Evolutionary conservation across 1,140 invertebrate species (phyloP).

Genomic region (Dendrolimus kikuchii): DNA sequence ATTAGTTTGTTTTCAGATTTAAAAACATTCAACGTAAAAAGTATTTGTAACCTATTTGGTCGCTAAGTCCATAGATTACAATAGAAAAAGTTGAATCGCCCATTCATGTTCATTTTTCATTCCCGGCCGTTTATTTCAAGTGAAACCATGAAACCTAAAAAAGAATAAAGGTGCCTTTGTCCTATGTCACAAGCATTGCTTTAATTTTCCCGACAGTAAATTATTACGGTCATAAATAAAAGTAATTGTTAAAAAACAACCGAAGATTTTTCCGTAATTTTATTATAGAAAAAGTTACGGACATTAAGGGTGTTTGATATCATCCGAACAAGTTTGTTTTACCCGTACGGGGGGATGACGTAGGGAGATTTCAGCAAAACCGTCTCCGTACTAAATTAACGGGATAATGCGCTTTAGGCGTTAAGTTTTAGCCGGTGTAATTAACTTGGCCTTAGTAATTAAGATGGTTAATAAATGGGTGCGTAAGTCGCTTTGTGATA

Average conservation of each 20-base stretch:
- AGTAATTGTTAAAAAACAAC: constrained; percentile 55
- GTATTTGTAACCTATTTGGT: no score
- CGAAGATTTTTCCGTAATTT: constrained; percentile 59
- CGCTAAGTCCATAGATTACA: no score
- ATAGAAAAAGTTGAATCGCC: neutral
- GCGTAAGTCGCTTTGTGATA: constrained; percentile 64
- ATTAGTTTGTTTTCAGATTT: no score
- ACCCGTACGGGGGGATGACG: constrained; percentile 43
- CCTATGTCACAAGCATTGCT: constrained; percentile 36
- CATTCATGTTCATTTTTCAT: constrained; percentile 1
- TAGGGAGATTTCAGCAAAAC: constrained; percentile 53
- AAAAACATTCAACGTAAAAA: no score
- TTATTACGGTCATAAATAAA: constrained; percentile 61
- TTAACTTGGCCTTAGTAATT: constrained; percentile 66
- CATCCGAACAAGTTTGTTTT: constrained; percentile 34
- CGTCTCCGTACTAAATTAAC: constrained; percentile 54
- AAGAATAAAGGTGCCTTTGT: constrained; percentile 37
- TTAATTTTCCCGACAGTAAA: constrained; percentile 46
- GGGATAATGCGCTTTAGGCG: constrained; percentile 57
- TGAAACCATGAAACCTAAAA: neutral
- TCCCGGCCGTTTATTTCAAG: neutral
- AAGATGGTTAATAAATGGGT: constrained; percentile 68
- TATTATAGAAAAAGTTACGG: constrained; percentile 55
- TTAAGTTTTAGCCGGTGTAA: constrained; percentile 61
- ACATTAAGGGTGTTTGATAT: constrained; percentile 41